phyloP scores from a whole-genome alignment of 2,113 vertebrate species.

The Polyodon spathula region DNA sequence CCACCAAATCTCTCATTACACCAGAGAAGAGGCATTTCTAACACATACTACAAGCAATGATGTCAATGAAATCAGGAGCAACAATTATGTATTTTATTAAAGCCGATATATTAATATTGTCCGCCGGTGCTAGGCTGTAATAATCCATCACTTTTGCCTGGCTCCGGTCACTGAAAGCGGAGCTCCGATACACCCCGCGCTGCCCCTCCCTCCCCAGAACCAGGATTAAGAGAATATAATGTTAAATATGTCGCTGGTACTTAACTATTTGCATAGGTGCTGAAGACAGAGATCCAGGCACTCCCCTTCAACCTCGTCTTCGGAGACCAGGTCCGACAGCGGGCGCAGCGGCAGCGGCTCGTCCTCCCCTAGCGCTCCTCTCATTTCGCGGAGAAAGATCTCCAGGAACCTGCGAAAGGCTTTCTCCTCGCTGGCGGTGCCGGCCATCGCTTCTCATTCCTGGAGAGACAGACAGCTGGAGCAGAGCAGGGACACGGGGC shows the following conservation, averaged over 20 bases:
- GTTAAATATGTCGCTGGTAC: slow-evolving; percentile 42
- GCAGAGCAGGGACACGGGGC: slow-evolving; percentile 25
- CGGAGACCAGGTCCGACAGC: slow-evolving; percentile 77
- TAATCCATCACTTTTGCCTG: too few relatives aligned
- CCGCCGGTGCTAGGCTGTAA: too few relatives aligned
- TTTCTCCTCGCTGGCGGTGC: slow-evolving; percentile 85
- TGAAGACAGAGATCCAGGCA: slow-evolving; percentile 93
- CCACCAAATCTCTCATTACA: too few relatives aligned
- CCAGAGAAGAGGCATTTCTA: too few relatives aligned
- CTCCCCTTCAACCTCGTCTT: slow-evolving; percentile 91
- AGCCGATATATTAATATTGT: too few relatives aligned
- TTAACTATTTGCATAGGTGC: slow-evolving; percentile 99
- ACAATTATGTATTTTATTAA: too few relatives aligned
- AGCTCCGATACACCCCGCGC: too few relatives aligned
- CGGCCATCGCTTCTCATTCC: slow-evolving; percentile 90
- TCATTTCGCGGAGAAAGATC: slow-evolving; percentile 89
- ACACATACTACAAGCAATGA: too few relatives aligned
- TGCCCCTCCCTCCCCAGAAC: too few relatives aligned
- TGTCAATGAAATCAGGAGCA: too few relatives aligned
- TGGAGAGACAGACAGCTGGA: slow-evolving; percentile 50
- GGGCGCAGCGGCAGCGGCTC: slow-evolving; percentile 65
- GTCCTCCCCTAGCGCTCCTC: slow-evolving; percentile 77
- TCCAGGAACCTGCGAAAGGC: slow-evolving; percentile 93
- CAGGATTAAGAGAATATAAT: too few relatives aligned
- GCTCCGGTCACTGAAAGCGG: too few relatives aligned